Percentiles rank a stretch among this genome's conserved stretches.
Conservation (phyloP, 2,113 vertebrate genomes). For the Callopanchax toddi region DNA sequence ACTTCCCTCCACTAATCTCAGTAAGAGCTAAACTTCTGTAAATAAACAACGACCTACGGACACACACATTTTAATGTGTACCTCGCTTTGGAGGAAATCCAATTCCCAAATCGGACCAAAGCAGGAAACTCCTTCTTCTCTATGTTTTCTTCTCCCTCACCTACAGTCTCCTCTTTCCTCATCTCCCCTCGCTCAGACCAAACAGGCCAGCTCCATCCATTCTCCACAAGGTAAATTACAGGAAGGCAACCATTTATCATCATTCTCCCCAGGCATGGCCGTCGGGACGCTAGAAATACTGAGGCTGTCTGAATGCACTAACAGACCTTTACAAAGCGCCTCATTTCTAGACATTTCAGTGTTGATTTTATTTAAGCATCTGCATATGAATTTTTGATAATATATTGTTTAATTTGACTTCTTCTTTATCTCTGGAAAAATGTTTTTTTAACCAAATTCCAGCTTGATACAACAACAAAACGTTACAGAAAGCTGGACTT, state of each 20-base stretch:
- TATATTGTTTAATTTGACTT: too few species aligned
- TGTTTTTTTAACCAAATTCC: too few species aligned
- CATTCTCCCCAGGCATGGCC: conserved; percentile 45
- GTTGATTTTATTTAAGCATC: too few species aligned
- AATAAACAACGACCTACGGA: conserved; percentile 65
- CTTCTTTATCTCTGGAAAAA: too few species aligned
- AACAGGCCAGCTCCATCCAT: conserved; percentile 63
- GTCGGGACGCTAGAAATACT: conserved; percentile 18
- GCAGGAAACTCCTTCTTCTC: conserved; percentile 58
- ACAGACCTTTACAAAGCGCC: neutral
- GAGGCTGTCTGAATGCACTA: conserved; percentile 19
- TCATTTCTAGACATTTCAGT: too few species aligned
- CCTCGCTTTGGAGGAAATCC: conserved; percentile 62
- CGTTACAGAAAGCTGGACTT: too few species aligned
- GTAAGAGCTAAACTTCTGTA: conserved; percentile 61
- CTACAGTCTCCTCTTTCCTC: conserved; percentile 42
- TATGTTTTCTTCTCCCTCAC: conserved; percentile 24
- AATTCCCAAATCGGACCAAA: conserved; percentile 48
- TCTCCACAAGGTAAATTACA: conserved; percentile 67
- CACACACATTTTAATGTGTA: conserved; percentile 45
- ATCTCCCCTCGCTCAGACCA: conserved; percentile 65
- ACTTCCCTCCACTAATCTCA: conserved; percentile 36
- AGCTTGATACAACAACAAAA: too few species aligned
- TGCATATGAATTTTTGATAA: too few species aligned
- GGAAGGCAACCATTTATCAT: conserved; percentile 70